Evolutionary conservation across 1,140 invertebrate genomes (phyloP).

Genomic region (Lineus longissimus): DNA sequence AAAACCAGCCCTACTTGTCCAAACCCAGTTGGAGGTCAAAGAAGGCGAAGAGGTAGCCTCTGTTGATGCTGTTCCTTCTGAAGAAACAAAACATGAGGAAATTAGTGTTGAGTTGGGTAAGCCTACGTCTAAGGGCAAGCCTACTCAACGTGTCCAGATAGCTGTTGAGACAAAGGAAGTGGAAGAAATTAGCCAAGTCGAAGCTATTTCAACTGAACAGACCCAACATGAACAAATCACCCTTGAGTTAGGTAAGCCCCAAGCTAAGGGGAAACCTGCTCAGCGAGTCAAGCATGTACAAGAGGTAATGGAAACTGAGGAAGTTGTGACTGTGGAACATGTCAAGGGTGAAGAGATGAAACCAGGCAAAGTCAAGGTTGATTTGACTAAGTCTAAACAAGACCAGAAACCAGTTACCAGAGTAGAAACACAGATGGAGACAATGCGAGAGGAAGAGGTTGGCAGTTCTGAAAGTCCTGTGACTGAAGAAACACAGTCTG

Average conservation of each 20-base stretch:
- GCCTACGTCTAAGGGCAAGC: not conserved
- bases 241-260: slow-evolving; percentile 11
- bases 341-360: not conserved
- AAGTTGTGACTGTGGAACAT: not conserved
- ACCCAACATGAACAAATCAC: slow-evolving; percentile 20
- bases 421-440: not conserved
- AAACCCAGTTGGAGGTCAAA: not conserved
- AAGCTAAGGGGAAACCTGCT: not conserved
- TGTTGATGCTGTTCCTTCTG: slow-evolving; percentile 13
- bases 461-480: not conserved
- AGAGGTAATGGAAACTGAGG: not conserved
- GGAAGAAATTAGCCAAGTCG: slow-evolving; percentile 12
- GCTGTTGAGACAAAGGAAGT: slow-evolving; percentile 10
- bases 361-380: slow-evolving; percentile 2
- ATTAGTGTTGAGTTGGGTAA: slow-evolving; percentile 24
- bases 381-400: slow-evolving; percentile 5
- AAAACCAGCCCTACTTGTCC: too few relatives aligned
- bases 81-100: slow-evolving; percentile 17
- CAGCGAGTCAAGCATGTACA: not conserved
- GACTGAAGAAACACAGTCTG: slow-evolving; percentile 16
- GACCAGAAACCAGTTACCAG: not conserved
- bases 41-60: slow-evolving; percentile 11
- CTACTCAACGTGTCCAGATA: not conserved
- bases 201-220: not conserved
- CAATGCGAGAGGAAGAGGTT: not conserved